These are phyloP conservation scores for Coendou prehensilis DNA, from an alignment of 2,797 vertebrate genomes.

Conservation along the genomic window DNA sequence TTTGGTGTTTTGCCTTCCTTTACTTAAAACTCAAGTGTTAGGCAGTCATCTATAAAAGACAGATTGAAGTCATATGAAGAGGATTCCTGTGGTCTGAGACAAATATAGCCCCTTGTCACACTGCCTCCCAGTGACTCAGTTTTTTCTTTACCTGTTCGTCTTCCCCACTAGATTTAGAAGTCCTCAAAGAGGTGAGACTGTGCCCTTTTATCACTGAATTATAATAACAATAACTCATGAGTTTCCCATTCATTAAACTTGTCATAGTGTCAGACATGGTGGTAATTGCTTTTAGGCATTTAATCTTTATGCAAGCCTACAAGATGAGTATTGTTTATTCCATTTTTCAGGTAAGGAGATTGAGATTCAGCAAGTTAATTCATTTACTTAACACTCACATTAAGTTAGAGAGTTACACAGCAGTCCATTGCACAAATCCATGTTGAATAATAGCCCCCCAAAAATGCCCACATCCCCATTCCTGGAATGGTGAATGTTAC, in stretches of 20 bases:
- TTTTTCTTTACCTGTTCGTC: constrained; percentile 8
- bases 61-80: neutral
- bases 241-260: neutral
- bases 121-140: neutral
- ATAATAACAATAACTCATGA: constrained; percentile 6
- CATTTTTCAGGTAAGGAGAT: neutral
- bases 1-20: constrained; percentile 25
- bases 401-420: neutral
- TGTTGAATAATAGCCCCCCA: neutral
- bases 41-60: neutral
- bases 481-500: neutral
- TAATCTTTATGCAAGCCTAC: neutral
- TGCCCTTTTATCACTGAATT: constrained; percentile 4
- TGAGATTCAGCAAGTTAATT: constrained; percentile 6
- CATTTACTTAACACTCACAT: neutral
- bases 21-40: neutral
- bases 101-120: neutral
- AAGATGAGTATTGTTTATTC: neutral
- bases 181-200: constrained; percentile 26
- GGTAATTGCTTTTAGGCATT: constrained; percentile 21
- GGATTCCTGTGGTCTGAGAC: neutral
- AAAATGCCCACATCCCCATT: neutral
- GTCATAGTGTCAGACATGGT: neutral
- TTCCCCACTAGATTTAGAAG: constrained; percentile 29
- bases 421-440: constrained; percentile 2